These are phyloP conservation scores for Bombyx huttoni DNA, from an alignment of 2,888 invertebrate species.

Conservation along the genomic window DNA sequence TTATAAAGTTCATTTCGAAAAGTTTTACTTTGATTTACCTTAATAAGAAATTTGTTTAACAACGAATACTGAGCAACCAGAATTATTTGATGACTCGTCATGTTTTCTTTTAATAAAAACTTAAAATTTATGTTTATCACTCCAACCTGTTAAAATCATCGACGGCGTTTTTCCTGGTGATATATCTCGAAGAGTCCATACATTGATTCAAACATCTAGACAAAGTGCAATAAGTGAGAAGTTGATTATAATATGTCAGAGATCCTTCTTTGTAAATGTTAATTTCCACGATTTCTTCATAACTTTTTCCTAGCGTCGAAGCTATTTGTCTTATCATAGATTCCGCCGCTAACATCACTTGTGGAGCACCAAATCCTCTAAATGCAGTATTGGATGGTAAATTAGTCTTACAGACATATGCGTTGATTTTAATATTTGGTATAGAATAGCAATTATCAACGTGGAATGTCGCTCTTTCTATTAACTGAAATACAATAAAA, in stretches of 20 bases:
- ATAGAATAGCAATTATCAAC: constrained; percentile 87
- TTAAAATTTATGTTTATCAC: neutral
- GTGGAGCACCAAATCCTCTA: constrained; percentile 92
- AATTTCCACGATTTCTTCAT: constrained; percentile 74
- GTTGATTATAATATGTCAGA: constrained; percentile 83
- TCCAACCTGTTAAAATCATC: constrained; percentile 79
- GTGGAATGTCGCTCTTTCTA: constrained; percentile 84
- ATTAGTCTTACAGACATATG: constrained; percentile 89
- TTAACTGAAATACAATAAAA: constrained; percentile 68
- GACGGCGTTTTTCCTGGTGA: constrained; percentile 69
- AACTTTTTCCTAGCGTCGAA: constrained; percentile 73
- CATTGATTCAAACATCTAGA: constrained; percentile 85
- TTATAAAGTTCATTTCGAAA: too few relatives aligned
- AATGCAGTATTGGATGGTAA: constrained; percentile 94
- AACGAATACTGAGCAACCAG: too few relatives aligned
- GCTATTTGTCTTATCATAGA: constrained; percentile 84
- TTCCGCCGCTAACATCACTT: constrained; percentile 90
- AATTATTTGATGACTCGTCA: too few relatives aligned
- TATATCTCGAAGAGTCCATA: constrained; percentile 75
- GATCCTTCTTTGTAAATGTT: constrained; percentile 89
- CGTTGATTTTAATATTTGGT: constrained; percentile 77
- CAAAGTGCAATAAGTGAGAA: constrained; percentile 80
- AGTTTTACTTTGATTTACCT: too few relatives aligned
- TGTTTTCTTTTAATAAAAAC: neutral
- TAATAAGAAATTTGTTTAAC: too few relatives aligned